Evolutionary conservation across 1,140 invertebrate genomes (phyloP).

Genomic region (Solen grandis): DNA sequence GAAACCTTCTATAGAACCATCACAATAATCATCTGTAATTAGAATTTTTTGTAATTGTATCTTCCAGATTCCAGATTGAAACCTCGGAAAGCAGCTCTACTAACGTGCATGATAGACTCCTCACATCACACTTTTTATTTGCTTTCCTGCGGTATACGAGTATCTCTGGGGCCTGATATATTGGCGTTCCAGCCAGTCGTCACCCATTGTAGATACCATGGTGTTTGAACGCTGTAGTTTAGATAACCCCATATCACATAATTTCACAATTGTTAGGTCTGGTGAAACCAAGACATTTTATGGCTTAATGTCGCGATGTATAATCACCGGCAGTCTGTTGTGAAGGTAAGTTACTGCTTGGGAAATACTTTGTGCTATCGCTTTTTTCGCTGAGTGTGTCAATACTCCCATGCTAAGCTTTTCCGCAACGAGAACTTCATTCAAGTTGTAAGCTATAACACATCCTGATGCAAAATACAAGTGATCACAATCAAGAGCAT

Average conservation of each 20-base stretch:
- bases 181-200: background rate
- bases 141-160: background rate
- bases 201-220: background rate
- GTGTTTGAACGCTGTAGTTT: background rate
- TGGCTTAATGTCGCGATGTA: constrained; percentile 1
- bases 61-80: too few relatives aligned
- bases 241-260: background rate
- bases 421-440: background rate
- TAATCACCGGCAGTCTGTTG: constrained; percentile 6
- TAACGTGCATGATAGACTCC: too few relatives aligned
- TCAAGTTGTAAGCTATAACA: background rate
- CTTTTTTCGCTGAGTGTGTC: background rate
- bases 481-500: constrained; percentile 2
- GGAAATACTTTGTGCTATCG: background rate
- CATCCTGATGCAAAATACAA: background rate
- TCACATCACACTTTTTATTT: too few relatives aligned
- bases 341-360: background rate
- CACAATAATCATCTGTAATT: background rate
- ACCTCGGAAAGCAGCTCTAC: too few relatives aligned
- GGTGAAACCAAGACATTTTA: background rate
- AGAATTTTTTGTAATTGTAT: background rate
- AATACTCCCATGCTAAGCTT: background rate
- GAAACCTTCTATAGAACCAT: background rate
- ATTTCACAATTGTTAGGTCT: background rate
- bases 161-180: background rate